A percentile compares a stretch with the other conserved stretches of the same genome.
Conservation (phyloP, 2,888 invertebrate species). For the Ganaspis brasiliensis region DNA sequence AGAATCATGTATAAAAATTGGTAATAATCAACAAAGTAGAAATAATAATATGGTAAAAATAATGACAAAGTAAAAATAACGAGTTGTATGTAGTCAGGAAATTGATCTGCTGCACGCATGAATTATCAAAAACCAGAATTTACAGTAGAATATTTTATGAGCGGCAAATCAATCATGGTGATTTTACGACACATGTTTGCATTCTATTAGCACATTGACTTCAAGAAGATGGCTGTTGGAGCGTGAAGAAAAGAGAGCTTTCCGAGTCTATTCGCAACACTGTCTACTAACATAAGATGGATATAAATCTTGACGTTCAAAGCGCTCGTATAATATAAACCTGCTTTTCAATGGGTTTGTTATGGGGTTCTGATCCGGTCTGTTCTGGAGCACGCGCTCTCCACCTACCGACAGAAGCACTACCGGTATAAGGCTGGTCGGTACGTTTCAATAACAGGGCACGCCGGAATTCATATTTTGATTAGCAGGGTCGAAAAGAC, state of each 20-base stretch:
- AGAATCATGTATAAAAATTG: no score
- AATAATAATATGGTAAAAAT: no score
- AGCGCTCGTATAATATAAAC: slow-evolving; percentile 22
- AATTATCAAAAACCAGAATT: neutral
- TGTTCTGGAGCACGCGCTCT: slow-evolving; percentile 9
- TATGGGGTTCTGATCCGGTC: slow-evolving; percentile 16
- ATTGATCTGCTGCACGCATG: neutral
- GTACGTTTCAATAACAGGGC: slow-evolving; percentile 8
- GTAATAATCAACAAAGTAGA: no score
- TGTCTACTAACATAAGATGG: slow-evolving; percentile 10
- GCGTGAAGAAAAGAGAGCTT: slow-evolving; percentile 19
- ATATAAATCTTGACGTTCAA: slow-evolving; percentile 28
- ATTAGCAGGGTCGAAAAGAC: neutral
- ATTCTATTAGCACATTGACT: slow-evolving; percentile 13
- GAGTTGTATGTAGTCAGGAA: no score
- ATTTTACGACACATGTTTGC: slow-evolving; percentile 15
- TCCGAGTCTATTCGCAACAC: neutral
- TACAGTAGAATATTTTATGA: neutral
- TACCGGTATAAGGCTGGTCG: no score
- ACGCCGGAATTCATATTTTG: neutral
- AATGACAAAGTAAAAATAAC: no score
- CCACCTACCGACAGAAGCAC: neutral
- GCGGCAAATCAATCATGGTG: slow-evolving; percentile 5
- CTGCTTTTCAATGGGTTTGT: slow-evolving; percentile 20
- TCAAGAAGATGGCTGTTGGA: neutral